These are phyloP conservation scores for Amphiprion percula DNA, from an alignment of 2,113 vertebrate species.

Conservation along the genomic window DNA sequence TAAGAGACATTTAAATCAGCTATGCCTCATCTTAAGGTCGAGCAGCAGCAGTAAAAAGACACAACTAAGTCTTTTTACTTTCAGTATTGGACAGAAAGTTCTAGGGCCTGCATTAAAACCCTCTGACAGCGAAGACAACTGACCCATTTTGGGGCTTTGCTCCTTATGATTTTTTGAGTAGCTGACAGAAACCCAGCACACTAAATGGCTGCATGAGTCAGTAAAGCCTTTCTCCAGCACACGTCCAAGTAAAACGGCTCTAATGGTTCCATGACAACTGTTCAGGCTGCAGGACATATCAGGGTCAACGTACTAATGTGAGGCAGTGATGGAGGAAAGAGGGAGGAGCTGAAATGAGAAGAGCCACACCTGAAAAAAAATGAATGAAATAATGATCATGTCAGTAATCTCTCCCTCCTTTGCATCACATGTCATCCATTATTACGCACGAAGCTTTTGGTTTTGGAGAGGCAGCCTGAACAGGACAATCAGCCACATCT, in stretches of 20 bases:
- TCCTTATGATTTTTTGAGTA: constrained; percentile 9
- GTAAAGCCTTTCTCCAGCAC: constrained; percentile 22
- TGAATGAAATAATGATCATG: not conserved
- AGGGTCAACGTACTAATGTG: constrained; percentile 45
- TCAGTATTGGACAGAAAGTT: not conserved
- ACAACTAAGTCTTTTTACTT: not conserved
- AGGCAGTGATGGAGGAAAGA: constrained; percentile 6
- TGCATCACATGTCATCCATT: not conserved
- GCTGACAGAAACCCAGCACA: constrained; percentile 1
- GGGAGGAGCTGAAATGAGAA: not conserved
- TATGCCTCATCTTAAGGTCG: too few species aligned
- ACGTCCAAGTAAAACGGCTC: constrained; percentile 24
- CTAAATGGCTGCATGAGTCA: constrained; percentile 36
- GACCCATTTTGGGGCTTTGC: constrained; percentile 12
- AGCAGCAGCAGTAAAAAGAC: not conserved
- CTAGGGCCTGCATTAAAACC: not conserved
- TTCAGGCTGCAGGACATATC: constrained; percentile 50
- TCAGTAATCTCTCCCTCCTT: not conserved
- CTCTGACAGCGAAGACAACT: not conserved
- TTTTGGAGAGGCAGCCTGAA: constrained; percentile 23
- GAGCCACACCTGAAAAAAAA: constrained; percentile 41
- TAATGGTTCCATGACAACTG: constrained; percentile 48
- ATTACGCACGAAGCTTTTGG: not conserved
- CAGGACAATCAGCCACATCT: constrained; percentile 39
- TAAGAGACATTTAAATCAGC: not conserved